phyloP scores from a whole-genome alignment of 2,888 invertebrate genomes.

The Leptinotarsa tumamoca region DNA sequence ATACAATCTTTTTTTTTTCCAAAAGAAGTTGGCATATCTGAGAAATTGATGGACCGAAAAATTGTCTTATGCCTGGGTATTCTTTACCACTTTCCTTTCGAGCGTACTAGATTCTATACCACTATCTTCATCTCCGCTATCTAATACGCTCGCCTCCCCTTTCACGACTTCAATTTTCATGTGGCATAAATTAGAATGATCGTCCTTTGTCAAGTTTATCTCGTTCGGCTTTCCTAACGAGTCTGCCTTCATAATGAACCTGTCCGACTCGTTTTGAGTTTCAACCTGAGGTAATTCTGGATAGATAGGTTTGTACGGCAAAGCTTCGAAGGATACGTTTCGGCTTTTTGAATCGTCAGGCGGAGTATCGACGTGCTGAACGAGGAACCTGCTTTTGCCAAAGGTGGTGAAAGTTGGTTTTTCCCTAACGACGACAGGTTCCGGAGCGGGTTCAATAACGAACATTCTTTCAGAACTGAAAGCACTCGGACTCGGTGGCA shows the following conservation, averaged over 20 bases:
- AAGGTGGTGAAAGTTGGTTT: constrained; percentile 73
- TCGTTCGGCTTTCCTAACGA: background rate
- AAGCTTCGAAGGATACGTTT: constrained; percentile 65
- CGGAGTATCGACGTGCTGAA: constrained; percentile 65
- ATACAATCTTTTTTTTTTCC: background rate
- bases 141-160: constrained; percentile 73
- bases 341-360: constrained; percentile 55
- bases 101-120: constrained; percentile 76
- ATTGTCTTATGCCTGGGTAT: constrained; percentile 29
- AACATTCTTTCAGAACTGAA: constrained; percentile 62
- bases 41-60: background rate
- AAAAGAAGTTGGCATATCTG: constrained; percentile 16
- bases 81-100: constrained; percentile 65
- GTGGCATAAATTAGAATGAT: constrained; percentile 36
- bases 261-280: constrained; percentile 11
- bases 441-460: constrained; percentile 64
- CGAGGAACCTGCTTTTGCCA: constrained; percentile 68
- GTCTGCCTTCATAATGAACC: constrained; percentile 10
- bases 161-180: constrained; percentile 53
- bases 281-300: constrained; percentile 12
- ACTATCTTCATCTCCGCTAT: constrained; percentile 76
- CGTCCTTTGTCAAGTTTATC: background rate
- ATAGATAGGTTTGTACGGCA: constrained; percentile 61
- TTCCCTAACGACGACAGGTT: constrained; percentile 66
- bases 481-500: constrained; percentile 72